These are phyloP conservation scores for Triplophysa bombifrons DNA, from an alignment of 2,797 vertebrate species.

Conservation along the genomic window DNA sequence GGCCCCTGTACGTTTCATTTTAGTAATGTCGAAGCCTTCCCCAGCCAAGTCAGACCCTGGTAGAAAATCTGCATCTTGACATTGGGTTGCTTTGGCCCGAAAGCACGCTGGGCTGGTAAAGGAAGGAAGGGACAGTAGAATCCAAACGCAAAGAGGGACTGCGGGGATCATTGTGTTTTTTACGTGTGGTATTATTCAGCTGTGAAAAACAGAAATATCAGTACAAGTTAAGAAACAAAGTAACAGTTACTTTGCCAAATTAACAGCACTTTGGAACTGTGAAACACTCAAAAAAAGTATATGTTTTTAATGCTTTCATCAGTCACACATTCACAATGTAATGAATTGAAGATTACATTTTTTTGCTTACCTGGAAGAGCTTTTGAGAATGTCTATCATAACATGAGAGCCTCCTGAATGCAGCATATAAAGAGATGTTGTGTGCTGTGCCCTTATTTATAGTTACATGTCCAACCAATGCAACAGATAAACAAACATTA, in stretches of 20 bases:
- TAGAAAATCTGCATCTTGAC: slow-evolving; percentile 59
- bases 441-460: background rate
- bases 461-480: background rate
- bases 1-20: slow-evolving; percentile 67
- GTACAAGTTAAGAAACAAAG: background rate
- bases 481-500: background rate
- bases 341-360: too few relatives aligned
- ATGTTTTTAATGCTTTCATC: too few relatives aligned
- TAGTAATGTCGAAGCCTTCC: slow-evolving; percentile 80
- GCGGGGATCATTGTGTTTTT: slow-evolving; percentile 18
- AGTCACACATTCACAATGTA: too few relatives aligned
- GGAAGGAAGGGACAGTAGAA: slow-evolving; percentile 5
- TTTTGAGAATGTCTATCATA: background rate
- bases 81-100: slow-evolving; percentile 57
- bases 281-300: background rate
- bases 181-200: background rate
- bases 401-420: background rate
- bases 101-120: slow-evolving; percentile 25
- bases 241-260: background rate
- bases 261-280: too few relatives aligned
- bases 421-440: background rate
- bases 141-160: slow-evolving; percentile 21
- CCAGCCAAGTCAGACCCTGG: slow-evolving; percentile 77
- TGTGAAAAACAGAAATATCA: background rate
- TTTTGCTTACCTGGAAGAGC: background rate